These are phyloP conservation scores for Otocyon megalotis DNA, from an alignment of 2,113 vertebrate genomes.

Conservation along the genomic window DNA sequence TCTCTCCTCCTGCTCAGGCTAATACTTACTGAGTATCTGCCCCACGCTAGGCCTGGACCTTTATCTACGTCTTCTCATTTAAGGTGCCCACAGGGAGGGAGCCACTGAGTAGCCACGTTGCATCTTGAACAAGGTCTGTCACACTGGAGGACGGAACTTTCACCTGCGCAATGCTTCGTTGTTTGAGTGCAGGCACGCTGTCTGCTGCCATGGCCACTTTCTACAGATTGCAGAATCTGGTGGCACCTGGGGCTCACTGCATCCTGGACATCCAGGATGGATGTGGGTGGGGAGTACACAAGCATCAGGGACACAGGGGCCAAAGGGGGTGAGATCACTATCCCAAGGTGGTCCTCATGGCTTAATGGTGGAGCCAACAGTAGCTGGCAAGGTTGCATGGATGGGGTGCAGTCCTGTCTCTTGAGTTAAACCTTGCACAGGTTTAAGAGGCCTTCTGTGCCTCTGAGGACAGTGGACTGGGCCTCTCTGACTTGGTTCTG, in stretches of 20 bases:
- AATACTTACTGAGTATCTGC: not conserved
- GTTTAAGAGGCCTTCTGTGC: too few species aligned
- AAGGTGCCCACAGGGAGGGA: not conserved
- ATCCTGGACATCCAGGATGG: not conserved
- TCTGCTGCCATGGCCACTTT: not conserved
- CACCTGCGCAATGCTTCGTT: rapidly evolving
- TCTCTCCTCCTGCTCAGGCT: not conserved
- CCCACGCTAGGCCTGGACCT: not conserved
- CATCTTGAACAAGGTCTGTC: not conserved
- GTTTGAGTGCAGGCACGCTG: rapidly evolving
- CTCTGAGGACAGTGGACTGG: not conserved
- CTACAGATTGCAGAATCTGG: not conserved
- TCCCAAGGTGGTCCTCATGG: too few species aligned
- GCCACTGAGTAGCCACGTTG: not conserved
- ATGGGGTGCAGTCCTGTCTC: not conserved
- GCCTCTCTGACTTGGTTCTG: not conserved
- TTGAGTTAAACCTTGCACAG: not conserved
- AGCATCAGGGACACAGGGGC: not conserved
- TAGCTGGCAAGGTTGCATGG: not conserved
- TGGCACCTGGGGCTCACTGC: not conserved
- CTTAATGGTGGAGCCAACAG: not conserved
- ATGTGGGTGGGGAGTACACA: not conserved
- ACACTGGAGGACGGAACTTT: not conserved
- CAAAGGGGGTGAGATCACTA: too few species aligned
- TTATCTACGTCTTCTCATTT: not conserved